A percentile compares a stretch with the other conserved stretches of the same genome.
Conservation (phyloP, 2,797 vertebrate genomes). For the Caiman crocodilus region DNA sequence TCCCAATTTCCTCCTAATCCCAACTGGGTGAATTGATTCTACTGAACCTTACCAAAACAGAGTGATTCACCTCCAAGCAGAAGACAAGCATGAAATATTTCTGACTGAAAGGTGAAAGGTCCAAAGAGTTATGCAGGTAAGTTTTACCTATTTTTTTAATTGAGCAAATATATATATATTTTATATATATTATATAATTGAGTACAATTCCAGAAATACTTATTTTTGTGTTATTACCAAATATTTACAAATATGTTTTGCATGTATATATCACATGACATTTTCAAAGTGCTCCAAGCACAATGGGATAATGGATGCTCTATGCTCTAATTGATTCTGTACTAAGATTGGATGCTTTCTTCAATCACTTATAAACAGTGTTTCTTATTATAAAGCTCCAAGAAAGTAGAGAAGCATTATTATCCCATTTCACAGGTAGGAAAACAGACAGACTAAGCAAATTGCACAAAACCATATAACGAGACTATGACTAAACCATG, state of each 20-base stretch:
- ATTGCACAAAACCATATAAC: background rate
- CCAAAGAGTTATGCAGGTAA: background rate
- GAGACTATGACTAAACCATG: background rate
- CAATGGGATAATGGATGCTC: background rate
- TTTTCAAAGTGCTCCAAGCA: background rate
- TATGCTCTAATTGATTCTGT: background rate
- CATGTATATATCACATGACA: background rate
- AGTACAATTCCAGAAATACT: background rate
- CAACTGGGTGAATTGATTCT: background rate
- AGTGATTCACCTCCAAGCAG: background rate
- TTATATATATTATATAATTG: too few relatives aligned
- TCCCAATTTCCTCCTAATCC: background rate
- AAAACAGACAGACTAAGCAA: background rate
- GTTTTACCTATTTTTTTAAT: background rate
- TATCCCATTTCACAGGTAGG: background rate
- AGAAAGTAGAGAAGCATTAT: background rate
- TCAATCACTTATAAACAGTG: background rate
- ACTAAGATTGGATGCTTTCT: background rate
- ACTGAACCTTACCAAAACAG: constrained; percentile 1
- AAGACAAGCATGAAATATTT: background rate
- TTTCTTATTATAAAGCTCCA: background rate
- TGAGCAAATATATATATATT: too few relatives aligned
- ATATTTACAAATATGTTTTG: background rate
- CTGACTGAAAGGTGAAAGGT: background rate
- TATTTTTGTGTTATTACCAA: background rate